Conservation (phyloP, 1,140 invertebrate species). For the Reticulitermes speratus region DNA sequence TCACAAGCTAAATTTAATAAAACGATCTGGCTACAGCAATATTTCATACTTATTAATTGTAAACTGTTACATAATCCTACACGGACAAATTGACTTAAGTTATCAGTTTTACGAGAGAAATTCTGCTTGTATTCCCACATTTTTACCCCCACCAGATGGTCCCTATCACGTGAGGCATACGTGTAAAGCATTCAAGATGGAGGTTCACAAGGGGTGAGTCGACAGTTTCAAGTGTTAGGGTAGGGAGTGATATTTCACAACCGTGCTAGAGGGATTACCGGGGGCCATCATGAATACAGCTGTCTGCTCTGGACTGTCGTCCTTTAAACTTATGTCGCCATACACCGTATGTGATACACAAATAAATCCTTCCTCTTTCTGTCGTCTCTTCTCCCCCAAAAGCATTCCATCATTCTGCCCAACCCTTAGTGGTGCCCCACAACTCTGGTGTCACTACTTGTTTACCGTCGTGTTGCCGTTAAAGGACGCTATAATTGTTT, state of each 20-base stretch:
- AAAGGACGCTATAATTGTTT: not conserved
- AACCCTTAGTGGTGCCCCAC: not conserved
- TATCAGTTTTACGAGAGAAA: not conserved
- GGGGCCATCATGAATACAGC: not conserved
- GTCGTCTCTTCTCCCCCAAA: not conserved
- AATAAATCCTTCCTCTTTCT: not conserved
- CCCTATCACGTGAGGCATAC: not conserved
- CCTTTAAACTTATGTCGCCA: not conserved
- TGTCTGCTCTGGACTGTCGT: not conserved
- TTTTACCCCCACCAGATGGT: not conserved
- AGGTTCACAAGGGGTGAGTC: not conserved
- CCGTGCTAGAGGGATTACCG: not conserved
- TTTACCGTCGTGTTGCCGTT: not conserved
- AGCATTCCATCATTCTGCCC: not conserved
- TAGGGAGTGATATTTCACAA: not conserved
- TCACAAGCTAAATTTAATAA: not conserved
- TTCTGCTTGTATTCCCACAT: not conserved
- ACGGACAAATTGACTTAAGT: not conserved
- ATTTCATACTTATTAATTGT: not conserved
- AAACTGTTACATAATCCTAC: not conserved
- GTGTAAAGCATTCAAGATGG: not conserved
- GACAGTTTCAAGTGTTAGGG: not conserved
- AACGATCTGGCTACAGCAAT: not conserved
- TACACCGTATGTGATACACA: not conserved
- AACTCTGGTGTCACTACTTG: not conserved